Evolutionary conservation across 2,888 invertebrate genomes (phyloP).

Genomic region (Cyaniris semiargus): DNA sequence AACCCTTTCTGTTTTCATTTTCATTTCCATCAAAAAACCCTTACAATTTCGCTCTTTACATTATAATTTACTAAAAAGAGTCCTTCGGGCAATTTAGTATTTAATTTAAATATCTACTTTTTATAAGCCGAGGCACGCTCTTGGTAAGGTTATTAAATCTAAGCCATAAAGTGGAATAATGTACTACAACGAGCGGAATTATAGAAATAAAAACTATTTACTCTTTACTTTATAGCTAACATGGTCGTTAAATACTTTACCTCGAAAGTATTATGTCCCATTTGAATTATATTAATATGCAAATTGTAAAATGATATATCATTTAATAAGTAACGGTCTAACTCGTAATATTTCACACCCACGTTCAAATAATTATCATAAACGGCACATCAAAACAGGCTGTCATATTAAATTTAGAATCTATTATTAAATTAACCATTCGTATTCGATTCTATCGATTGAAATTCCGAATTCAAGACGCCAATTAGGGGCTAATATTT

Average conservation of each 20-base stretch:
- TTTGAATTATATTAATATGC: constrained; percentile 50
- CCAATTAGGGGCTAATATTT: neutral
- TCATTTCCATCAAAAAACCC: too few species aligned
- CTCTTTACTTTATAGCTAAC: too few species aligned
- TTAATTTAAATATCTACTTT: too few species aligned
- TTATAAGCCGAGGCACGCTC: too few species aligned
- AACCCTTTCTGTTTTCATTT: too few species aligned
- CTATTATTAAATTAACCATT: constrained; percentile 27
- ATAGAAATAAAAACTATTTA: too few species aligned
- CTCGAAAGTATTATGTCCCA: neutral
- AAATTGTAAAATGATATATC: constrained; percentile 61
- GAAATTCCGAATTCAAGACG: neutral
- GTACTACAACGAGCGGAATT: too few species aligned
- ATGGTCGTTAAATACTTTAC: constrained; percentile 4
- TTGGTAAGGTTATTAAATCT: too few species aligned
- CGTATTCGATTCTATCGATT: constrained; percentile 20
- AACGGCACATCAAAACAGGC: constrained; percentile 21
- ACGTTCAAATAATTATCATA: constrained; percentile 74
- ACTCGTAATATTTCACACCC: constrained; percentile 64
- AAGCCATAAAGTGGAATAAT: too few species aligned
- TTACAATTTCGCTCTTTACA: too few species aligned
- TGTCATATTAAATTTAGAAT: constrained; percentile 17
- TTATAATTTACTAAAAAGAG: too few species aligned
- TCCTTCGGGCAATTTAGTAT: too few species aligned
- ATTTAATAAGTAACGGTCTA: constrained; percentile 68